Evolutionary conservation across 2,888 invertebrate species (phyloP).

Genomic region (Drymonia ruficornis): DNA sequence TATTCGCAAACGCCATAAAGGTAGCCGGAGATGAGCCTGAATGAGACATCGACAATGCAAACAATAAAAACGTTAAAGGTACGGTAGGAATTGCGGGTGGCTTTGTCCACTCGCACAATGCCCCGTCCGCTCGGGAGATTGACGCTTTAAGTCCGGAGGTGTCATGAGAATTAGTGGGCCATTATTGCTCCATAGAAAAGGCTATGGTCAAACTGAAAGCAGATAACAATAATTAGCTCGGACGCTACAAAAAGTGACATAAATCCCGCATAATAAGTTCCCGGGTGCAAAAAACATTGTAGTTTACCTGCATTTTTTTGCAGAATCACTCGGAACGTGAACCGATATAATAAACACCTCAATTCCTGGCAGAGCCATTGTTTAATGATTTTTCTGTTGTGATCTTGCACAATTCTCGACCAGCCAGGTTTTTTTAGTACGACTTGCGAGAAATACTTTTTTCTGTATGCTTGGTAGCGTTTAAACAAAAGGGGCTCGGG

Average conservation of each 20-base stretch:
- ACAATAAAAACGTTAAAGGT: conserved; percentile 76
- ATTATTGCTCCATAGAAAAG: conserved; percentile 77
- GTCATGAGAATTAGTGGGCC: conserved; percentile 82
- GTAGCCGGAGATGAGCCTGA: conserved; percentile 58
- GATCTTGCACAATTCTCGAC: conserved; percentile 81
- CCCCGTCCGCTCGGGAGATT: conserved; percentile 60
- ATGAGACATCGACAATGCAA: conserved; percentile 73
- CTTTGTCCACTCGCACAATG: conserved; percentile 75
- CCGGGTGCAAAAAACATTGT: conserved; percentile 65
- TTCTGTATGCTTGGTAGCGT: conserved; percentile 78
- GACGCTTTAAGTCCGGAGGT: conserved; percentile 78
- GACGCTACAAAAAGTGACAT: conserved; percentile 82
- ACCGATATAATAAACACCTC: conserved; percentile 83
- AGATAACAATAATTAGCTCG: conserved; percentile 84
- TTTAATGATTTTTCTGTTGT: conserved; percentile 83
- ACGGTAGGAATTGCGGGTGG: conserved; percentile 78
- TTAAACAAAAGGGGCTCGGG: conserved; percentile 79
- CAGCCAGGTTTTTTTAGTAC: conserved; percentile 64
- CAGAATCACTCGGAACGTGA: conserved; percentile 69
- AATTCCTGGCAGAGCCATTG: conserved; percentile 81
- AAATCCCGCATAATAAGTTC: conserved; percentile 84
- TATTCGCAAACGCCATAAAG: conserved; percentile 46
- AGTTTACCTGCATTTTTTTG: conserved; percentile 81
- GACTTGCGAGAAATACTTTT: conserved; percentile 75
- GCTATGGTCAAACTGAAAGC: conserved; percentile 77